Evolutionary conservation across 2,113 vertebrate genomes (phyloP), one percentile per base, ranked within the genome.

Genomic region (Paedocypris sp.): DNA sequence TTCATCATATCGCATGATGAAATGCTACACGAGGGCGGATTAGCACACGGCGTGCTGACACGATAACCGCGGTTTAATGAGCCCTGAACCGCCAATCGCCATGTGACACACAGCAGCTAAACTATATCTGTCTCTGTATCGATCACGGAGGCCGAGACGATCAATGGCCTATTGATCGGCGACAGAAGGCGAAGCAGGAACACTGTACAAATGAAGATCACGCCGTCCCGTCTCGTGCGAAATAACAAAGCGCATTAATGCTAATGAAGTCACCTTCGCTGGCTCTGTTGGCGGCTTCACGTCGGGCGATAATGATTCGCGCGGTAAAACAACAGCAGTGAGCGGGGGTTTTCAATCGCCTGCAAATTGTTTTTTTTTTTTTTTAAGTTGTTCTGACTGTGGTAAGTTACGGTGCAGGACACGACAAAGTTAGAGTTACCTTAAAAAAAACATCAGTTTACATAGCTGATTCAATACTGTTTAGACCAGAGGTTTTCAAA

Each of bases 61-160:
- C 45, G 66, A 60, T 73, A 66, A 67, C 31, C 47, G 57, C 2
- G 10, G 64, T 70, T 79, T 69, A 77, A 42, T 73, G 69, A 63
- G 79, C 78, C 58, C 64, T 66, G 71, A 64, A 58, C 64, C 56
- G 41, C 12, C 71, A 28, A 18, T 60, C 57, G 6, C 29, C 13
- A 23, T 16, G 26, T 62, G 68, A 56, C 33, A 60, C 28, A 41
- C 66, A 39, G 25, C 28, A 23, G 47, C 69, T 26, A 45, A 45
- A 42, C 66, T 62, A 53, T 36, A 33, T 64, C 46, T 48, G 45
- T 59, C 43, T 46, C 36, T 8, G 8, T 25, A 54, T 60, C 26
- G 25, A 49, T 26, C 36, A 1, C 8, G 1, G 15, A 16, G 16
- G n/a, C 38, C 6, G 31, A 43, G 31, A 28, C 22, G 23, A 26